A percentile compares a stretch with the other conserved stretches of the same genome.
These are phyloP conservation scores for Heteromormyrus szaboi DNA, from an alignment of 2,797 vertebrate genomes.

Conservation along the genomic window DNA sequence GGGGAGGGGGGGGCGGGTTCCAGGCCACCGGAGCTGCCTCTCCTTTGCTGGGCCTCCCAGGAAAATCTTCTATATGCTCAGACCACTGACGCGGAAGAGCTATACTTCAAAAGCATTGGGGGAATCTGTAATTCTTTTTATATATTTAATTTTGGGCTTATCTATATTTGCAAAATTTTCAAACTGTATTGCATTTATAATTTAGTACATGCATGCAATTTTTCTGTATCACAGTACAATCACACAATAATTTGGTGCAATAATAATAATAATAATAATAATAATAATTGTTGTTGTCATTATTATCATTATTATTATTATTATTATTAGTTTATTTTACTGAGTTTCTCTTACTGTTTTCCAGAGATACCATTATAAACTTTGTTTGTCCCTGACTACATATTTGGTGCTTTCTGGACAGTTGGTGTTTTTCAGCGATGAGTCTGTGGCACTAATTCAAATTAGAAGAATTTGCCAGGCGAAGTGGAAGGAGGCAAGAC, in stretches of 20 bases:
- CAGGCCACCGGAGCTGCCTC: constrained; percentile 33
- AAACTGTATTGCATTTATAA: neutral
- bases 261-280: neutral
- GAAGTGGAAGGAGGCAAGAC: neutral
- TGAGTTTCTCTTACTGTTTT: neutral
- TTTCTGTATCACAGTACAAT: neutral
- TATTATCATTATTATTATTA: neutral
- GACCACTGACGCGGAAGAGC: neutral
- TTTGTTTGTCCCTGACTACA: neutral
- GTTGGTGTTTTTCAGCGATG: neutral
- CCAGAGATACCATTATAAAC: neutral
- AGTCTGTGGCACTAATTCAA: neutral
- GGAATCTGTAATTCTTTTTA: neutral
- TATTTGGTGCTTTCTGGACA: neutral
- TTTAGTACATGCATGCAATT: neutral
- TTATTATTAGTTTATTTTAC: neutral
- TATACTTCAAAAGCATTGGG: neutral
- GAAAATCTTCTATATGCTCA: neutral
- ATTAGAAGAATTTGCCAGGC: neutral
- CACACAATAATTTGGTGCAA: neutral
- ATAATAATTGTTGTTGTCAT: neutral
- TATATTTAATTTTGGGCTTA: neutral
- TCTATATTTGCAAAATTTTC: neutral
- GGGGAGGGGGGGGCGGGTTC: constrained; percentile 38
- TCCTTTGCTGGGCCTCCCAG: neutral